Evolutionary conservation across 2,113 vertebrate species (phyloP).

Genomic region (Triplophysa rosa): DNA sequence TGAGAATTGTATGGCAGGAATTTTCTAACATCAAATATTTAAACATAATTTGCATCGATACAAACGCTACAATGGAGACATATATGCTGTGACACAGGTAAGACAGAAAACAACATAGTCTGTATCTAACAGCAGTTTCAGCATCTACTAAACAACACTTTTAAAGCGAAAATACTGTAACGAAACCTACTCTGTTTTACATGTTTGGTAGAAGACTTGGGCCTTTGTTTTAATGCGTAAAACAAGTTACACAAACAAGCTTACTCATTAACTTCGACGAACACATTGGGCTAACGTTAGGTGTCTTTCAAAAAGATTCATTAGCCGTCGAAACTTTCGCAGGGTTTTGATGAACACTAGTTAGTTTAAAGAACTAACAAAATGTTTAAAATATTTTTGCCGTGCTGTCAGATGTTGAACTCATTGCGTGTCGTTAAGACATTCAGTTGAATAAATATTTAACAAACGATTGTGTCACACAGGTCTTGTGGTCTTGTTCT

Average conservation of each 20-base stretch:
- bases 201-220: not conserved
- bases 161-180: not conserved
- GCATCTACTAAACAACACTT: not conserved
- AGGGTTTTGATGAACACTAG: not conserved
- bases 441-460: not conserved
- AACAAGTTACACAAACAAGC: not conserved
- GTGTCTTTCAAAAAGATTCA: not conserved
- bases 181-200: not conserved
- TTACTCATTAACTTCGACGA: not conserved
- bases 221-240: not conserved
- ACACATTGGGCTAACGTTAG: not conserved
- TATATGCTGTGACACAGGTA: slow-evolving; percentile 55
- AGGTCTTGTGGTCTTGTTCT: not conserved
- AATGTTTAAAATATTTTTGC: not conserved
- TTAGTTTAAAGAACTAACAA: not conserved
- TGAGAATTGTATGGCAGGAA: slow-evolving; percentile 39
- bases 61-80: slow-evolving; percentile 42
- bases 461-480: not conserved
- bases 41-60: slow-evolving; percentile 30
- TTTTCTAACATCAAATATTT: slow-evolving; percentile 44
- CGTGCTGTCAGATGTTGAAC: not conserved
- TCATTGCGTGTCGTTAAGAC: not conserved
- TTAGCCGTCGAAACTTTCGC: not conserved
- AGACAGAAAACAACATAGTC: not conserved
- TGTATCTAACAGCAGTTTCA: not conserved